Percentiles rank a stretch among this genome's conserved stretches.
Conservation (phyloP, 1,140 invertebrate species). For the Eriosoma lanigerum region DNA sequence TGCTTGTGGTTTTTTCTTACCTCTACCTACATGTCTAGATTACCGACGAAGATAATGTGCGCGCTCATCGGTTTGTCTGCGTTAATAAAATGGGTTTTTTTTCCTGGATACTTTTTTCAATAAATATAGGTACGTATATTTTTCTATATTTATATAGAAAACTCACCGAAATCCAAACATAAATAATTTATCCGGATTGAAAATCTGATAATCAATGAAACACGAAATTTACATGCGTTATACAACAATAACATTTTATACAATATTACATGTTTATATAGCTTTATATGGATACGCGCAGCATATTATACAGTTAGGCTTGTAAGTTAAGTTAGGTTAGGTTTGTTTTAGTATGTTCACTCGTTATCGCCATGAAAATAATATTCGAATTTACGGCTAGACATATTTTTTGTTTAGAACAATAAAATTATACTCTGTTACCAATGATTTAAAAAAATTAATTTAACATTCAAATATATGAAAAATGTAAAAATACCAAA, state of each 20-base stretch:
- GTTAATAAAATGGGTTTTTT: slow-evolving; percentile 46
- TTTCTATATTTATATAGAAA: not conserved
- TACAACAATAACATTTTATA: no score
- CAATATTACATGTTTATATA: no score
- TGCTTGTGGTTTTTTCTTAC: not conserved
- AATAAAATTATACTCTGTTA: no score
- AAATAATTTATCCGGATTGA: slow-evolving; percentile 39
- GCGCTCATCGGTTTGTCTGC: slow-evolving; percentile 44
- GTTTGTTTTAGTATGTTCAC: no score
- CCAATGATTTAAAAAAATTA: no score
- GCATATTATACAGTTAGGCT: not conserved
- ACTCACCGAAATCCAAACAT: slow-evolving; percentile 4
- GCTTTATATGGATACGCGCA: not conserved
- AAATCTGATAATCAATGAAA: slow-evolving; percentile 32
- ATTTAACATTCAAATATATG: no score
- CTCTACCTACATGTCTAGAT: slow-evolving; percentile 8
- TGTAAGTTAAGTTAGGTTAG: not conserved
- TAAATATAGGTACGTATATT: not conserved
- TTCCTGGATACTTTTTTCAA: slow-evolving; percentile 34
- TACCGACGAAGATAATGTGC: slow-evolving; percentile 24
- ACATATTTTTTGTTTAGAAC: no score
- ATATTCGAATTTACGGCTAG: not conserved
- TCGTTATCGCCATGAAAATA: not conserved
- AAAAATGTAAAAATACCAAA: no score
- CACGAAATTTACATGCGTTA: slow-evolving; percentile 27